Base-by-base conservation (phyloP, 1,140 invertebrate genomes). In the Trachymyrmex cornetzi region DNA sequence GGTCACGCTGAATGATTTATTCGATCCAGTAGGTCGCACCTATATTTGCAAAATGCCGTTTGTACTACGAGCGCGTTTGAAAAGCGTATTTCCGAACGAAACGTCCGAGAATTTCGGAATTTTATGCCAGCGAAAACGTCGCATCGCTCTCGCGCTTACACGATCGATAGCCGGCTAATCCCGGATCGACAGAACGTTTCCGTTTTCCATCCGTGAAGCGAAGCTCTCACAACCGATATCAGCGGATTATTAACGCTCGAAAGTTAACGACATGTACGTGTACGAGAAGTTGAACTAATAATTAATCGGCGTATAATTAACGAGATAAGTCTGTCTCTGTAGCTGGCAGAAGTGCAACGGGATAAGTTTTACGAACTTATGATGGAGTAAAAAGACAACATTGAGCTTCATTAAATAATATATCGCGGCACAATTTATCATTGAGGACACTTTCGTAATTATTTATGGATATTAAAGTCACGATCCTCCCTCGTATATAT, bases 1-100 rank as follows among this genome's bases (percentile, higher is more conserved):
- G 86, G 86, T 87, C 86, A 66, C 64, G 7, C 53, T 88, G 86
- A 87, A 88, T 88, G 69, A 88, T 88, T 88, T 87, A 88, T 22
- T 30, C 53, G 44, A 69, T 53, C 69, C 44, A 38, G 16, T 71
- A 27, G 87, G 77, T 87, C 87, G 61, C 3, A 44, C 50, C 87
- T 88, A 87, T 82, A 88, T 87, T 88, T 82, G 24, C 22, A 63
- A 38, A 77, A 50, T 75, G 59, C 72, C 69, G 53, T 59, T 87
- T 71, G 77, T 88, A 75, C 77, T 87, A 87, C 77, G 7, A n/a
- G 19, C 59, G 59, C 85, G 38, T 48, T 34, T 24, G 48, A 48
- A 50, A n/a, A 79, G 24, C 30, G 66, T 61, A 82, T 69, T 81
- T 69, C 77, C 77, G 50, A 38, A 55, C 80, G 53, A 53, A 79